Evolutionary conservation across 35 echinoderm and acorn worm genomes (phyloP), one percentile per base, ranked within the genome.

Genomic region (Ptychodera flava): DNA sequence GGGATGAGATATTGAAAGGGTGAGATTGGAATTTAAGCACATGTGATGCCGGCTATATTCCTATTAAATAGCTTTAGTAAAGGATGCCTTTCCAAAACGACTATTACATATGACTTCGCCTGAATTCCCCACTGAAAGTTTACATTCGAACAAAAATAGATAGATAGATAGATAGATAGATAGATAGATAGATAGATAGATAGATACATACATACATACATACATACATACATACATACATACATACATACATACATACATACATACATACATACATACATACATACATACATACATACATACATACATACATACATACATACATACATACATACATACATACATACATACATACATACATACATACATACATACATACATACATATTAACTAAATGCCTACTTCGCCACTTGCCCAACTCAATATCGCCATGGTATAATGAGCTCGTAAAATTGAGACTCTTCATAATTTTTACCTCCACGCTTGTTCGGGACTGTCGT

Each of bases 161-260:
- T 64, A 64, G 45, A 64, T 64, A 64, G 6, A 64, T 64, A 64
- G 6, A 64, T 64, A 64, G 6, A 64, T 64, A 64, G 6, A 64
- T 64, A 64, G 6, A 64, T 64, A 64, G 6, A 64, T 64, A 64
- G 6, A 64, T 64, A 64, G 6, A 64, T 64, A 64, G 6, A 64
- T 64, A 64, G 6, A 64, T 64, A 64, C 45, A 64, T 64, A 64
- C 45, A 64, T 64, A 64, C 45, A 22, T 64, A 64, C 45, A 22
- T 64, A 64, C 45, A 22, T 64, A 12, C 45, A 22, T 64, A 64
- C 45, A 22, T 64, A 64, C 45, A 64, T 64, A 64, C 45, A 64
- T 64, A 64, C 45, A 64, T 64, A 64, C 45, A 64, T 64, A 64
- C 45, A 64, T 64, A 64, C 45, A 64, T 64, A 64, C 45, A 64